A percentile compares a stretch with the other conserved stretches of the same genome.
Conservation (phyloP, 2,797 vertebrate genomes). For the Margarornis squamiger region DNA sequence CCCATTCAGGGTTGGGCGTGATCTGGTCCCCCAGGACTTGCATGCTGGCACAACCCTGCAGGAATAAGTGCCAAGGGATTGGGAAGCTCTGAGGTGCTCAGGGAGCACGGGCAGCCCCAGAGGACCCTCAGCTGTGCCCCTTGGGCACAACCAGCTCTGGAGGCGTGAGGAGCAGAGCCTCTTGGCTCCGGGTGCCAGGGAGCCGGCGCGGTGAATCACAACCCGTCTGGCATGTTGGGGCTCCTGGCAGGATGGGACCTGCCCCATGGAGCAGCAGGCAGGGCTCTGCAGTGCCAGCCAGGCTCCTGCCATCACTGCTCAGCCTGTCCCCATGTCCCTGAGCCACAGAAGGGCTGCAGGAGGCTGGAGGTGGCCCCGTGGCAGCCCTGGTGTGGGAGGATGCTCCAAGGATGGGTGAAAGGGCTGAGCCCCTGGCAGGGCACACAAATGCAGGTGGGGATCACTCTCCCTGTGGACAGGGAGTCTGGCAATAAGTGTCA, state of each 20-base stretch:
- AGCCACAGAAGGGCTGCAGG: neutral
- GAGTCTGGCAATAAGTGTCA: neutral
- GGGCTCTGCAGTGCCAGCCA: neutral
- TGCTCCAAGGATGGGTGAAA: neutral
- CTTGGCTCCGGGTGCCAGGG: neutral
- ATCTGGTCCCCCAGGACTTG: rapidly evolving
- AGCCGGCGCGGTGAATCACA: neutral
- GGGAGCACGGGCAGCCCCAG: neutral
- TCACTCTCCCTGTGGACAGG: neutral
- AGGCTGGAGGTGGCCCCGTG: neutral
- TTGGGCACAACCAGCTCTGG: neutral
- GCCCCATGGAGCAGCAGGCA: neutral
- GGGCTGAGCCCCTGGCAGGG: neutral
- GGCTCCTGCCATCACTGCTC: neutral
- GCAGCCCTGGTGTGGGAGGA: neutral
- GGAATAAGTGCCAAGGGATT: neutral
- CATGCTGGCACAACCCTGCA: too few relatives aligned
- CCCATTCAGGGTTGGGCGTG: too few relatives aligned
- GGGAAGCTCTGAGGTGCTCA: neutral
- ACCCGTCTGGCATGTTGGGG: neutral
- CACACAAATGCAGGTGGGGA: rapidly evolving
- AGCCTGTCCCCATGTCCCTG: neutral
- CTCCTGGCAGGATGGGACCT: slow-evolving; percentile 17
- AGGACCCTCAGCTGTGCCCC: neutral
- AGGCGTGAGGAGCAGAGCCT: neutral